phyloP scores from a whole-genome alignment of 2,113 vertebrate species.

The Brevimyrus niger region DNA sequence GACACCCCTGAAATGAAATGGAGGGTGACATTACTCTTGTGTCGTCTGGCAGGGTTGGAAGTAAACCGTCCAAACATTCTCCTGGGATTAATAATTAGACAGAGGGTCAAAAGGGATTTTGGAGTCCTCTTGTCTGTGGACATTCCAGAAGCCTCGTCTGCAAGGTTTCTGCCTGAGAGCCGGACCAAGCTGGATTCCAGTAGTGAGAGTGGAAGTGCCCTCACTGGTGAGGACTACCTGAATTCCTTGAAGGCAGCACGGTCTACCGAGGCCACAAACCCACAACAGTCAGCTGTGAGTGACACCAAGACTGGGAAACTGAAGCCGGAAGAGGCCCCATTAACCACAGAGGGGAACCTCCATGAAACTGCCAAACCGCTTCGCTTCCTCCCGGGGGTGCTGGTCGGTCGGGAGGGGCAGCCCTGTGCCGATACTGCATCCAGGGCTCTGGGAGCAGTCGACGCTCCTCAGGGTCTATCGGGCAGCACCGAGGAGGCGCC shows the following conservation, averaged over 20 bases:
- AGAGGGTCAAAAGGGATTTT: slow-evolving; percentile 79
- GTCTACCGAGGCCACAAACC: slow-evolving; percentile 72
- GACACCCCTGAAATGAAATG: background rate
- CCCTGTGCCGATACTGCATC: slow-evolving; percentile 71
- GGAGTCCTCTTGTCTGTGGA: slow-evolving; percentile 60
- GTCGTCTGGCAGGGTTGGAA: slow-evolving; percentile 75
- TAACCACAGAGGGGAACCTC: slow-evolving; percentile 57
- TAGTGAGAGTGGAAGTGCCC: slow-evolving; percentile 51
- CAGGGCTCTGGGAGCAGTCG: slow-evolving; percentile 62
- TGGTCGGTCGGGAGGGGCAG: slow-evolving; percentile 84
- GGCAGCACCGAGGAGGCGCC: slow-evolving; percentile 50
- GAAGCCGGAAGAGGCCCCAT: slow-evolving; percentile 48
- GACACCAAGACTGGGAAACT: slow-evolving; percentile 37
- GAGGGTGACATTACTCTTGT: background rate
- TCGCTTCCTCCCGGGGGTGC: slow-evolving; percentile 89
- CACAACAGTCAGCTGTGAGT: slow-evolving; percentile 56
- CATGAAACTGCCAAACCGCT: slow-evolving; percentile 77
- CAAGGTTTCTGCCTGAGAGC: slow-evolving; percentile 69
- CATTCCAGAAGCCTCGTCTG: slow-evolving; percentile 52
- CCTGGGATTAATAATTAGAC: slow-evolving; percentile 88
- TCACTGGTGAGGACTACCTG: slow-evolving; percentile 76
- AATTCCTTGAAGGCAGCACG: slow-evolving; percentile 69
- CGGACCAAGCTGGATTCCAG: slow-evolving; percentile 63
- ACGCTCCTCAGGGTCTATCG: slow-evolving; percentile 65
- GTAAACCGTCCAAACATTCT: slow-evolving; percentile 84